Conservation (phyloP, 2,888 invertebrate genomes). For the Drosophila demipolita region DNA sequence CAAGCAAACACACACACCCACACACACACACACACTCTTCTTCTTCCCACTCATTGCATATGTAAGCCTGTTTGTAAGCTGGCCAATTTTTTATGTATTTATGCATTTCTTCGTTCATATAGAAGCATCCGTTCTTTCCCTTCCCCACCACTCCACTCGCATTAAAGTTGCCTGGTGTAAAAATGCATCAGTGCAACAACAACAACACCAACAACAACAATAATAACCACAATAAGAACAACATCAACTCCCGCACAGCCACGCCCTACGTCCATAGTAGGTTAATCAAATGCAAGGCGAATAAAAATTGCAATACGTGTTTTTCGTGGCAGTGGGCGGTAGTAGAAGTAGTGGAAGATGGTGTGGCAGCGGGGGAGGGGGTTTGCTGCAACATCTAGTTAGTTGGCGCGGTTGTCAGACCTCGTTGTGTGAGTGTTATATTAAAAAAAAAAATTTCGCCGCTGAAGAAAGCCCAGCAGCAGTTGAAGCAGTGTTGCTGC, state of each 20-base stretch:
- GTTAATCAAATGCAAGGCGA: slow-evolving; percentile 79
- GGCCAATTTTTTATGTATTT: slow-evolving; percentile 80
- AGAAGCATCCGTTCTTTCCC: slow-evolving; percentile 28
- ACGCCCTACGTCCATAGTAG: slow-evolving; percentile 61
- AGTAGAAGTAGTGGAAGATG: fast-evolving
- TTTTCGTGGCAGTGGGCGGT: background rate
- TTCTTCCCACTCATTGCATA: slow-evolving; percentile 63
- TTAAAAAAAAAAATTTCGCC: slow-evolving; percentile 66
- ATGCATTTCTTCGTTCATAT: slow-evolving; percentile 66
- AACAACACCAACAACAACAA: slow-evolving; percentile 36
- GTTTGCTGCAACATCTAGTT: slow-evolving; percentile 55
- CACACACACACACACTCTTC: slow-evolving; percentile 16
- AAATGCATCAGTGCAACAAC: slow-evolving; percentile 58
- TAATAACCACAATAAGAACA: slow-evolving; percentile 33
- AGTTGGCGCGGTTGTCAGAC: slow-evolving; percentile 61
- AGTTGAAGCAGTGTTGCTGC: slow-evolving; percentile 5
- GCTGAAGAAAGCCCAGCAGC: slow-evolving; percentile 40
- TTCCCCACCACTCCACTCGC: slow-evolving; percentile 6
- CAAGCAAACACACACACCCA: slow-evolving; percentile 15
- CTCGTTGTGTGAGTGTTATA: slow-evolving; percentile 63
- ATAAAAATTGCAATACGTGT: slow-evolving; percentile 51
- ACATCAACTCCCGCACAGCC: slow-evolving; percentile 28
- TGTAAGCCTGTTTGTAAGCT: slow-evolving; percentile 77
- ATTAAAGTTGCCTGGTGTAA: slow-evolving; percentile 69
- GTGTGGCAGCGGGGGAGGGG: background rate